phyloP scores from a whole-genome alignment of 2,797 vertebrate genomes.

The Eulemur rubriventer region DNA sequence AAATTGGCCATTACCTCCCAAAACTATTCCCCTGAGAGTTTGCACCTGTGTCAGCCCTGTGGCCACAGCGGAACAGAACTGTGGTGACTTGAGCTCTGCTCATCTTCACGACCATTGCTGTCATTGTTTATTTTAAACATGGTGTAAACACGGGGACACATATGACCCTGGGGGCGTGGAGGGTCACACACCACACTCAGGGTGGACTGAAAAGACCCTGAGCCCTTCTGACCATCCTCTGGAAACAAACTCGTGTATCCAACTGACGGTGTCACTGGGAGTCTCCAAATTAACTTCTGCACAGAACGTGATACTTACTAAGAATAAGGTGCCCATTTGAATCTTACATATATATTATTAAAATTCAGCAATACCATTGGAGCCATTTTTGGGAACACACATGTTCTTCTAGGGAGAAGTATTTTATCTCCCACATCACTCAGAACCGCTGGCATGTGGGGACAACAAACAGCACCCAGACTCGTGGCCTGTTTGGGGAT shows the following conservation, averaged over 20 bases:
- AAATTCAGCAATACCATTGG: neutral
- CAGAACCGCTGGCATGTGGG: fast-evolving
- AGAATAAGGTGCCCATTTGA: neutral
- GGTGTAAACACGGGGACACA: neutral
- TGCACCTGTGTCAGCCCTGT: fast-evolving
- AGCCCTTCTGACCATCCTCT: neutral
- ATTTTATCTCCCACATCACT: neutral
- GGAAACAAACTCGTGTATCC: neutral
- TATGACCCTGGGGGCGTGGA: fast-evolving
- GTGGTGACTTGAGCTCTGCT: neutral
- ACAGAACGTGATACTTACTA: neutral
- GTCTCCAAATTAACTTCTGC: neutral
- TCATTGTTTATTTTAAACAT: neutral
- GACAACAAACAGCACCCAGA: neutral
- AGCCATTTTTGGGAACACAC: neutral
- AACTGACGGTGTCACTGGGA: fast-evolving
- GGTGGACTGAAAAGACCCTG: neutral
- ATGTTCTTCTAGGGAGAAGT: neutral
- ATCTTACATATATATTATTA: neutral
- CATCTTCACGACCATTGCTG: neutral
- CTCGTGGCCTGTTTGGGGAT: too few species aligned
- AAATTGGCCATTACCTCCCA: neutral
- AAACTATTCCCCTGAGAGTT: neutral
- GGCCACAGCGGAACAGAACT: neutral
- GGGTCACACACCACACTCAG: neutral